A percentile compares a stretch with the other conserved stretches of the same genome.
Conservation (phyloP, 2,888 invertebrate genomes). For the Agrenia bidenticulata region DNA sequence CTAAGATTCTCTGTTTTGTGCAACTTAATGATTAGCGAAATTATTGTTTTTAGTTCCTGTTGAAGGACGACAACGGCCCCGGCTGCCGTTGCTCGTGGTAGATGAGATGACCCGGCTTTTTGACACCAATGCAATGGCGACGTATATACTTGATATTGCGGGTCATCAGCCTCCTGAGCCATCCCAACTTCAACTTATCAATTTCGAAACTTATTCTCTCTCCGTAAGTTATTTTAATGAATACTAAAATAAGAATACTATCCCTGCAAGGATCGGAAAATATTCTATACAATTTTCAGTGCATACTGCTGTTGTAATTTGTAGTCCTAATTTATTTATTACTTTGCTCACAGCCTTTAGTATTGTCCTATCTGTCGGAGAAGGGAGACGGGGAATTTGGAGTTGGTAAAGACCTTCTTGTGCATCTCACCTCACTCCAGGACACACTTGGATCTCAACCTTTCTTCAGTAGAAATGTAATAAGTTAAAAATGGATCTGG, state of each 20-base stretch:
- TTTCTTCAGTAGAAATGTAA: conserved; percentile 17
- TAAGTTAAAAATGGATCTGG: neutral
- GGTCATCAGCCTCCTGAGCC: conserved; percentile 56
- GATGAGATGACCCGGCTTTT: conserved; percentile 67
- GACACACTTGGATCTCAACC: too few relatives aligned
- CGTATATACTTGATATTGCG: conserved; percentile 61
- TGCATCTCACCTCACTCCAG: too few relatives aligned
- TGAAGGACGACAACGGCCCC: conserved; percentile 37
- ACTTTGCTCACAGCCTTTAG: conserved; percentile 32
- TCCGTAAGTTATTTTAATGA: conserved; percentile 30
- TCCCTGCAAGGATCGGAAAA: too few relatives aligned
- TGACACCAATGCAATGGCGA: conserved; percentile 70
- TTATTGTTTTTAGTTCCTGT: conserved; percentile 20
- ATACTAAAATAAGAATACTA: too few relatives aligned
- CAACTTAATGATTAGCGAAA: too few relatives aligned
- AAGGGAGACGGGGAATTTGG: conserved; percentile 37
- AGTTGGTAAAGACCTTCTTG: conserved; percentile 21
- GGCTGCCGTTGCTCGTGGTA: conserved; percentile 68
- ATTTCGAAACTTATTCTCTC: conserved; percentile 38
- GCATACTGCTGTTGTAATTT: too few relatives aligned
- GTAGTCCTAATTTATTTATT: too few relatives aligned
- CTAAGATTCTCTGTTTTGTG: too few relatives aligned
- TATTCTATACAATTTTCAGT: too few relatives aligned
- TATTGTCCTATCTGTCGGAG: conserved; percentile 33
- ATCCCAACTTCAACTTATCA: conserved; percentile 26